phyloP scores from a whole-genome alignment of 2,113 vertebrate species.

The Hyperopisus bebe region DNA sequence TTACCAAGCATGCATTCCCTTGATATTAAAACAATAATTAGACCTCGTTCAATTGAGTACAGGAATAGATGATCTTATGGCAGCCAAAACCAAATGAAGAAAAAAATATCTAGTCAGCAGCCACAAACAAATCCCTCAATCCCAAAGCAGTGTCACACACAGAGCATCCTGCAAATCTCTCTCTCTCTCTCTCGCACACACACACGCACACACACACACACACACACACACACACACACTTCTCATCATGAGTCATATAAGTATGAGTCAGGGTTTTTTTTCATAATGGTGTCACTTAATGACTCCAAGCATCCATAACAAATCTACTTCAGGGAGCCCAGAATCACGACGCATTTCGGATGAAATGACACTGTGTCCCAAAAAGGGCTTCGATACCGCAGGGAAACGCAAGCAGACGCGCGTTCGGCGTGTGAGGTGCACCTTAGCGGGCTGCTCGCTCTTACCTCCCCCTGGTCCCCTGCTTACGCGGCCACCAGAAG shows the following conservation, averaged over 20 bases:
- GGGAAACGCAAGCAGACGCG: not conserved
- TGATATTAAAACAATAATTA: not conserved
- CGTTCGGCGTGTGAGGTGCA: not conserved
- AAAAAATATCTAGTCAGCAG: not conserved
- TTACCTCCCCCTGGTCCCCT: not conserved
- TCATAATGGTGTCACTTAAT: not conserved
- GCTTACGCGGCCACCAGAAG: not conserved
- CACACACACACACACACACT: too few species aligned
- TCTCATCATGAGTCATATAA: not conserved
- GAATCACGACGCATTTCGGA: not conserved
- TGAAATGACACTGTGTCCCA: not conserved
- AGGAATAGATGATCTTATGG: not conserved
- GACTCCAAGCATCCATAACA: not conserved
- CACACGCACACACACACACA: not conserved
- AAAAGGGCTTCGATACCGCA: not conserved
- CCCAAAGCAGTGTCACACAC: slow-evolving; percentile 1
- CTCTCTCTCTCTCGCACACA: not conserved
- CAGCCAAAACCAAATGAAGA: not conserved
- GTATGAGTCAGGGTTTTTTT: not conserved
- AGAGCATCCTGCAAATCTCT: not conserved
- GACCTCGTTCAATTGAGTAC: not conserved
- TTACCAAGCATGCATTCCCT: not conserved
- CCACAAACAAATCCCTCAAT: not conserved
- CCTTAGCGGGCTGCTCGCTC: not conserved
- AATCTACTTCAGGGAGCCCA: not conserved